Base-by-base conservation (phyloP, 2,113 vertebrate species). In the Epinephelus lanceolatus region DNA sequence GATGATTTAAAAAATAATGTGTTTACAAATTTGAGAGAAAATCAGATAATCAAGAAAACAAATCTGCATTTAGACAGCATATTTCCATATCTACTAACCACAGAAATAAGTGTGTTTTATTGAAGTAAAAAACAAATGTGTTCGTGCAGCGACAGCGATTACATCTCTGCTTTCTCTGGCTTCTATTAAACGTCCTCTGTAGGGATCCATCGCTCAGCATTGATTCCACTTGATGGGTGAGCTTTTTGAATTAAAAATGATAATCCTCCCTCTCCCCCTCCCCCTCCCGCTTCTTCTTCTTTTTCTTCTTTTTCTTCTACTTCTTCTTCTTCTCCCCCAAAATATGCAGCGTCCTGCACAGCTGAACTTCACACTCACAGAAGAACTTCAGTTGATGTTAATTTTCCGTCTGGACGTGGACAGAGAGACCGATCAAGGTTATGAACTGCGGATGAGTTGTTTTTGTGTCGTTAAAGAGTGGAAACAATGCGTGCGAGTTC, bases 191-290 rank as follows among this genome's bases (percentile, higher is more conserved):
- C 3, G 5, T 0, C 15, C 81, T 84, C 84, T 27, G 78, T 23
- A 4, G 81, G 89, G 78, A 74, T 76, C 76, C 81, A 40, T 59
- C 73, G 19, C 55, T 42, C 69, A 72, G 69, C 21, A 21, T 19
- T 52, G 66, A 47, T 55, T 37, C 18, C 45, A 71, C 66, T 66
- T 73, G 77, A 78, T 40, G 74, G 56, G 67, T 6, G 69, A 75
- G 76, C 63, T 47, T 67, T 83, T 27, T 76, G 18, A 82, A 84
- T 86, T 70, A 72, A 63, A 80, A 82, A 83, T 10, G 37, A 85
- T 83, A 62, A 89, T 57, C 53, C 37, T 15, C 59, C 61, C n/a
- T 19, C 14, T 7, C 11, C 0, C 33, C 60, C 30, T 27, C 27
- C 27, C 0, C 2, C 27, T 37, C 5, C 5, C 25, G 25, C 25